Percentiles rank a stretch among this genome's conserved stretches.
Conservation (phyloP, 2,888 invertebrate genomes). For the Oscheius sp. region DNA sequence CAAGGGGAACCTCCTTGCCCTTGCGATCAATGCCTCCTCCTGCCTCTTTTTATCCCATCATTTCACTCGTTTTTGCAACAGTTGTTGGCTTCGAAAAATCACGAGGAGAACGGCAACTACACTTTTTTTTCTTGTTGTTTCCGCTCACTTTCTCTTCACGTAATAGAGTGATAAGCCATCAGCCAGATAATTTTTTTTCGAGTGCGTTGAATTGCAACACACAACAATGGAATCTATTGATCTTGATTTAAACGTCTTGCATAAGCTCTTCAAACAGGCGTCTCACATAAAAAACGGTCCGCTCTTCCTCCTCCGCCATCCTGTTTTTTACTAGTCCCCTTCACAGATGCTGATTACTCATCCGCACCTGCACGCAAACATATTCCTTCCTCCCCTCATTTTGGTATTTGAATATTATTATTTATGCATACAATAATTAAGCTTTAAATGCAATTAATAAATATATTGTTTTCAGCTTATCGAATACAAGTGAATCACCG, state of each 20-base stretch:
- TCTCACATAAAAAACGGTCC: conserved; percentile 14
- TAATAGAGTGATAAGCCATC: not conserved
- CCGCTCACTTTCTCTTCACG: not conserved
- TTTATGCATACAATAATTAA: too few relatives aligned
- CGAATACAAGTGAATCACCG: conserved; percentile 35
- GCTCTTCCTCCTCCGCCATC: not conserved
- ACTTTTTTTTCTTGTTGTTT: not conserved
- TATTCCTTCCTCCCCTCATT: not conserved
- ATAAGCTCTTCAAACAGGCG: conserved; percentile 9
- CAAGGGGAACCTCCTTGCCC: not conserved
- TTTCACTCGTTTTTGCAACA: conserved; percentile 22
- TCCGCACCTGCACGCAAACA: conserved; percentile 11
- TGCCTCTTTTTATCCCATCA: conserved; percentile 1
- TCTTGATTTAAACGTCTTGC: not conserved
- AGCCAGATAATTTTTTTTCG: conserved; percentile 14
- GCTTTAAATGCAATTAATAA: not conserved
- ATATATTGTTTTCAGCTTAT: conserved; percentile 25
- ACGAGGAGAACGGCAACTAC: not conserved
- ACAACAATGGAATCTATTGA: conserved; percentile 11
- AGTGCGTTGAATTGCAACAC: conserved; percentile 4
- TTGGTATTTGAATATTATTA: conserved; percentile 11
- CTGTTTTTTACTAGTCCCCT: conserved; percentile 22
- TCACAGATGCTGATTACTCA: conserved; percentile 16
- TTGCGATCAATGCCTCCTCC: conserved; percentile 5
- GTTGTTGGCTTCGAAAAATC: conserved; percentile 12